These are phyloP conservation scores for Sigmodon hispidus DNA, from an alignment of 2,113 vertebrate genomes.

Conservation along the genomic window DNA sequence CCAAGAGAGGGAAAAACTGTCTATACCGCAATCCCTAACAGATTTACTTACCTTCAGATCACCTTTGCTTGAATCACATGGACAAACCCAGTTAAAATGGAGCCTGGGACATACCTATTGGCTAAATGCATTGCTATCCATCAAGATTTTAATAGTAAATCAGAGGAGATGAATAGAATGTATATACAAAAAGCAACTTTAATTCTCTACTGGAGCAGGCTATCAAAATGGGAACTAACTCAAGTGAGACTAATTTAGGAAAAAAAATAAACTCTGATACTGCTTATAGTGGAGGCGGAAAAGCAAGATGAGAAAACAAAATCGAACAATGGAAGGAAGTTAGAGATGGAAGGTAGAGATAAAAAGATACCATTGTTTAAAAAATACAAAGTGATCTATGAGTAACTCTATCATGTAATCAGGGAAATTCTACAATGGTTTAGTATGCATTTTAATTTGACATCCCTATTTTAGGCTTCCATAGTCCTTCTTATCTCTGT, in stretches of 20 bases:
- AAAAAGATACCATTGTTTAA: neutral
- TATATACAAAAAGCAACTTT: neutral
- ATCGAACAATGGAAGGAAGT: too few relatives aligned
- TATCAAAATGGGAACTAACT: neutral
- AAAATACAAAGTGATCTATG: neutral
- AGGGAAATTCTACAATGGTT: neutral
- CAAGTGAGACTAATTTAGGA: neutral
- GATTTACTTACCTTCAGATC: neutral
- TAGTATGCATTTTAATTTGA: neutral
- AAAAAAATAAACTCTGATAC: neutral
- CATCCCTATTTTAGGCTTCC: neutral
- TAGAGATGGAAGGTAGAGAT: neutral
- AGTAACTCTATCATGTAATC: neutral
- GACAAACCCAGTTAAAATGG: neutral
- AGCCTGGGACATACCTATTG: neutral
- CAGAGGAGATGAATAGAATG: neutral
- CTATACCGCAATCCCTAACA: neutral
- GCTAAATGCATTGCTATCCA: neutral
- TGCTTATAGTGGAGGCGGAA: neutral
- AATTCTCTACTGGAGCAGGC: neutral
- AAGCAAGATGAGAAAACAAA: neutral
- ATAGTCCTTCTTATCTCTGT: neutral
- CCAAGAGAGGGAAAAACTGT: neutral
- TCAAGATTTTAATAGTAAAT: neutral
- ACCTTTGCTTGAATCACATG: neutral